A percentile compares a stretch with the other conserved stretches of the same genome.
Conservation (phyloP, 1,140 invertebrate species). For the Drosophila ananassae region DNA sequence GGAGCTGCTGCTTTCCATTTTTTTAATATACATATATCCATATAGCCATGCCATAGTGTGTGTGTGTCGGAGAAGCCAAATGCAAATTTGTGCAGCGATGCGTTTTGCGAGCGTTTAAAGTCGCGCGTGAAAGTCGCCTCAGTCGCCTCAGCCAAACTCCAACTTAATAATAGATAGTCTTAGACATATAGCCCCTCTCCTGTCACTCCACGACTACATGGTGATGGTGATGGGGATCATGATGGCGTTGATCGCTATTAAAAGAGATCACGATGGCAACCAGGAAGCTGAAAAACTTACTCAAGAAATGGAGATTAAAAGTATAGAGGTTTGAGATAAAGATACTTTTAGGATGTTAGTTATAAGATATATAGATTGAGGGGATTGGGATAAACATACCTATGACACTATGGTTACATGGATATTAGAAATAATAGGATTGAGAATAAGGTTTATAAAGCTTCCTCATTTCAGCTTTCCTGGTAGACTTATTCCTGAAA, state of each 20-base stretch:
- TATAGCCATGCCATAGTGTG: neutral
- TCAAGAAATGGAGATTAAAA: too few species aligned
- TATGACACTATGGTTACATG: too few species aligned
- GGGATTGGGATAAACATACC: too few species aligned
- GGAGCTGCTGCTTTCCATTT: slow-evolving; percentile 72
- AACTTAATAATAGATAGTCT: slow-evolving; percentile 41
- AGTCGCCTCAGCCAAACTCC: neutral
- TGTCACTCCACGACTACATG: neutral
- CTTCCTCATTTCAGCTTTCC: too few species aligned
- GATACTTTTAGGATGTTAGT: too few species aligned
- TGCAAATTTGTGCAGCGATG: slow-evolving; percentile 79
- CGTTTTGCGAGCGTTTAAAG: slow-evolving; percentile 72
- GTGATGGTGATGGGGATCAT: slow-evolving; percentile 3
- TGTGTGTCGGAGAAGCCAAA: slow-evolving; percentile 44
- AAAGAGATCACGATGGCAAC: neutral
- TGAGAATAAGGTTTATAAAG: too few species aligned
- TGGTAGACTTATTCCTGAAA: too few species aligned
- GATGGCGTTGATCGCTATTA: slow-evolving; percentile 9
- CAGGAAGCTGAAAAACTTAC: neutral
- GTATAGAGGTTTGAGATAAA: too few species aligned
- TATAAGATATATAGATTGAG: too few species aligned
- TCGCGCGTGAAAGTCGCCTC: slow-evolving; percentile 68
- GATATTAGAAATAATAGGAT: too few species aligned
- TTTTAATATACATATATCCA: slow-evolving; percentile 23
- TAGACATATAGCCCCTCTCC: slow-evolving; percentile 1